Base-by-base conservation (phyloP, 2,888 invertebrate genomes). In the Trachelus iudaicus region DNA sequence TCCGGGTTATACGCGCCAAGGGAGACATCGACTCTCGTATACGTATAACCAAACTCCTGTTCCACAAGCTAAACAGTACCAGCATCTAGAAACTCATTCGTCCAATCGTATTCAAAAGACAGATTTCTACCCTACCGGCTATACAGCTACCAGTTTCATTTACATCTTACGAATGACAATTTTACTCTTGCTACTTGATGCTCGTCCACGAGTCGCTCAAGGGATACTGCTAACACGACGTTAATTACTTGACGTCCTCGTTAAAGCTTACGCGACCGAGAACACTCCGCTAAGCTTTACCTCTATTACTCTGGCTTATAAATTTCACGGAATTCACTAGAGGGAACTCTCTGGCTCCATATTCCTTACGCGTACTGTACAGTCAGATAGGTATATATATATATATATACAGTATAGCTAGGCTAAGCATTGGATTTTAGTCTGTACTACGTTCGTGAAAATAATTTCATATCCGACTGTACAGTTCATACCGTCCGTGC, bases 211-310 rank as follows among this genome's bases (percentile, higher is more conserved):
- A 56, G 56, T 56, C 56, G 56, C 56, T 56, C 56, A 56, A 56
- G 56, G 23, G 56, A 56, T 56, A 56, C 56, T 56, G 56, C 56
- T 87, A 87, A 88, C 86, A 89, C 84, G 83, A 83, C 84, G 85
- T 88, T 87, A 87, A 89, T 89, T 87, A 87, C 84, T 81, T 80
- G 81, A 69, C 76, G 82, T 82, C 76, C 84, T 80, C 81, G 85
- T 80, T 84, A 81, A 80, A 81, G 81, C 79, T 79, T 79, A 79
- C 79, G 75, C 76, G 78, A 76, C 37, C 75, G 73, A 77, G 2
- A 56, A 56, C 56, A 56, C 56, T 56, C 56, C 56, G 56, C 56
- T 56, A 56, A 56, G 56, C 56, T 56, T 56, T 56, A 23, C 56
- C 56, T 56, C 56, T 56, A 56, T 56, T 56, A 56, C 56, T 56